A percentile compares a stretch with the other conserved stretches of the same genome.
phyloP scores from a whole-genome alignment of 2,113 vertebrate species.

The Semnornis frantzii region DNA sequence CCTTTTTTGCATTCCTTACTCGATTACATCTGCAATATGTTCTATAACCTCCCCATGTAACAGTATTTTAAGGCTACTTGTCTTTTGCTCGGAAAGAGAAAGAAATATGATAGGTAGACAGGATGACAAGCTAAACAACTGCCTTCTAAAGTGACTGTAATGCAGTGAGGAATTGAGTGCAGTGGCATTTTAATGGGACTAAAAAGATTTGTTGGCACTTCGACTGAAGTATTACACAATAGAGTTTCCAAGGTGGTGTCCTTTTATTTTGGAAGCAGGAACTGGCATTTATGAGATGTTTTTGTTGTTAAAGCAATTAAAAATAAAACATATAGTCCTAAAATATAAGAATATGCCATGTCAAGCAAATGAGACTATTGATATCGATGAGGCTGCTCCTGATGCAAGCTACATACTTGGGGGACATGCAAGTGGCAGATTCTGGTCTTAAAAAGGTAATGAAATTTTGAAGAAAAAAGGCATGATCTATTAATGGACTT shows the following conservation, averaged over 20 bases:
- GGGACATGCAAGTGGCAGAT: not conserved
- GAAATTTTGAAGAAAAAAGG: not conserved
- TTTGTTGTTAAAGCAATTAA: not conserved
- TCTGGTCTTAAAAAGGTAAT: not conserved
- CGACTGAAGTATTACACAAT: not conserved
- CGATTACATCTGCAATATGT: not conserved
- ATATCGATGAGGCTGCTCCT: not conserved
- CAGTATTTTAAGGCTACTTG: constrained; percentile 57
- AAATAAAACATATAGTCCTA: not conserved
- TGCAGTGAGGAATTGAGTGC: constrained; percentile 10
- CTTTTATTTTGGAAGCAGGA: constrained; percentile 6
- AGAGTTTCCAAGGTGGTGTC: not conserved
- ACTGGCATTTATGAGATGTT: not conserved
- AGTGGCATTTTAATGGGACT: constrained; percentile 40
- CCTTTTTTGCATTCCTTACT: constrained; percentile 8
- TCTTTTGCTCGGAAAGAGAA: constrained; percentile 48
- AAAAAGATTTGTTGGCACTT: constrained; percentile 46
- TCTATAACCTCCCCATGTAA: not conserved
- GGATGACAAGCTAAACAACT: constrained; percentile 56
- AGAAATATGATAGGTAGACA: constrained; percentile 54
- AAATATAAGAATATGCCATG: not conserved
- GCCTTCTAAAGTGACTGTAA: constrained; percentile 63
- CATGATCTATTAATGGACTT: not conserved
- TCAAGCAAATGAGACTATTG: not conserved
- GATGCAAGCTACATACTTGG: not conserved